phyloP scores from a whole-genome alignment of 1,140 invertebrate species.

The Eumeta japonica region DNA sequence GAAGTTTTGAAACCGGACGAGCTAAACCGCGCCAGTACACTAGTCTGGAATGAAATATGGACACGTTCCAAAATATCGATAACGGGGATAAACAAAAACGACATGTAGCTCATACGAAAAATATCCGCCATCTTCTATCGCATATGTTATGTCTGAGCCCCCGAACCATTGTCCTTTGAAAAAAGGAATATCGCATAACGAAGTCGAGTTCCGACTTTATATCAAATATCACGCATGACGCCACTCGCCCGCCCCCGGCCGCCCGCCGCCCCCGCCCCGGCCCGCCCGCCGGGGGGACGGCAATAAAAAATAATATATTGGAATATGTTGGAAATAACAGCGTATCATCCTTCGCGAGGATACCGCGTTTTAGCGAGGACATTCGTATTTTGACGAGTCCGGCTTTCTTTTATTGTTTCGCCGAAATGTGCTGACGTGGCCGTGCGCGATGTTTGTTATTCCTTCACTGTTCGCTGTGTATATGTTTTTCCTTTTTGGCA shows the following conservation, averaged over 20 bases:
- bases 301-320: conserved; percentile 62
- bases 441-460: conserved; percentile 33
- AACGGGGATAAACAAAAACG: too few species aligned
- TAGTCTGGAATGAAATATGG: too few species aligned
- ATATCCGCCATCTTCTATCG: too few species aligned
- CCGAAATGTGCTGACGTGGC: conserved; percentile 32
- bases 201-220: conserved; percentile 56
- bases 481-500: too few species aligned
- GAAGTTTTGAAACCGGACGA: too few species aligned
- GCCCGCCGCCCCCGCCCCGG: conserved; percentile 21
- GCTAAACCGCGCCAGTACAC: too few species aligned
- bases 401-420: conserved; percentile 43
- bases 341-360: conserved; percentile 51
- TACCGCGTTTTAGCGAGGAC: conserved; percentile 26
- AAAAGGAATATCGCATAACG: conserved; percentile 54
- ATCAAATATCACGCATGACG: conserved; percentile 57
- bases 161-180: conserved; percentile 53
- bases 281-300: conserved; percentile 22
- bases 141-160: conserved; percentile 42
- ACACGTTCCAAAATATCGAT: too few species aligned
- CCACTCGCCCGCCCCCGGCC: conserved; percentile 27
- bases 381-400: conserved; percentile 43
- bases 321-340: conserved; percentile 60
- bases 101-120: too few species aligned
- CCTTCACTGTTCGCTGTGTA: too few species aligned